Evolutionary conservation across 2,888 invertebrate genomes (phyloP).

Genomic region (Agrilus cyanescens): DNA sequence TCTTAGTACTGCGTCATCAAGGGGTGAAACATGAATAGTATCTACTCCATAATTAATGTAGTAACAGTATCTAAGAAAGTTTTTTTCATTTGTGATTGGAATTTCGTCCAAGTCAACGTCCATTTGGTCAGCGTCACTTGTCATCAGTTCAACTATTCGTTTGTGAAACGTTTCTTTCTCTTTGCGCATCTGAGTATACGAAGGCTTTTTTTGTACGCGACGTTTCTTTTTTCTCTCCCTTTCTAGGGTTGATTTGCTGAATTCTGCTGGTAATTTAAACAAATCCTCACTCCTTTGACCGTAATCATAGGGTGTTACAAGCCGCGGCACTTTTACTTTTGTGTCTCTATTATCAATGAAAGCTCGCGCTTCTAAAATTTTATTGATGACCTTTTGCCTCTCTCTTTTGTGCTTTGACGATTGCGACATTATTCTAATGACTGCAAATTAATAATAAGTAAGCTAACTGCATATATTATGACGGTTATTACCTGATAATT

Average conservation of each 20-base stretch:
- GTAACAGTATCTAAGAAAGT: conserved; percentile 73
- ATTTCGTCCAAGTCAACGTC: conserved; percentile 36
- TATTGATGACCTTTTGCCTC: conserved; percentile 35
- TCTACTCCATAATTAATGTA: conserved; percentile 86
- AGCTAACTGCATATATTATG: too few species aligned
- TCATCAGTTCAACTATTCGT: conserved; percentile 62
- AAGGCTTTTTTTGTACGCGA: conserved; percentile 17
- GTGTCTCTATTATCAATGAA: conserved; percentile 38
- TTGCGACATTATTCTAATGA: too few species aligned
- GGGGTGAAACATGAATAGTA: conserved; percentile 76
- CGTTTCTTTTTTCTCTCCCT: too few species aligned
- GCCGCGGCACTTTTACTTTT: conserved; percentile 43
- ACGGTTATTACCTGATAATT: too few species aligned
- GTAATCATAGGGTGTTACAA: conserved; percentile 44
- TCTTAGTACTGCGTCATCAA: conserved; percentile 57
- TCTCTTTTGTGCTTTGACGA: conserved; percentile 25
- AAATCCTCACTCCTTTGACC: conserved; percentile 44
- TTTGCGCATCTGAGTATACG: conserved; percentile 55
- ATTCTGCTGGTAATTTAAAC: conserved; percentile 43
- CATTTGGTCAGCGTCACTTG: conserved; percentile 40
- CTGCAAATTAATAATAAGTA: too few species aligned
- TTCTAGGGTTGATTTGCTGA: too few species aligned
- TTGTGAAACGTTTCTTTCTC: conserved; percentile 75
- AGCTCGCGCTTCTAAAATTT: conserved; percentile 34
- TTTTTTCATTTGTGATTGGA: conserved; percentile 52